Base-by-base conservation (phyloP, 2,888 invertebrate genomes). In the Halictus ligatus region DNA sequence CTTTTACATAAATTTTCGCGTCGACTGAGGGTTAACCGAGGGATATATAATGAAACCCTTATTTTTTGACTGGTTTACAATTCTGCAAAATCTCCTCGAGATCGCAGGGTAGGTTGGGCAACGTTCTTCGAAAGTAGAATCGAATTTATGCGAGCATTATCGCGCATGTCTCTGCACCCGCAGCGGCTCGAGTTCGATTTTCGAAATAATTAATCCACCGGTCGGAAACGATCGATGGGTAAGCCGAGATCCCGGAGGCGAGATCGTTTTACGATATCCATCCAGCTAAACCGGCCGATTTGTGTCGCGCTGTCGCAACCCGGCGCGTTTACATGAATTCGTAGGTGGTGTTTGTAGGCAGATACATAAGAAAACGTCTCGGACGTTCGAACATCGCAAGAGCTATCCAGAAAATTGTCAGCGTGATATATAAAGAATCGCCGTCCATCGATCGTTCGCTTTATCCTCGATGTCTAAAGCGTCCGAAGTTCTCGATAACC, bases 291-390 rank as follows among this genome's bases (percentile, higher is more conserved):
- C 82, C 50, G 72, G 50, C 80, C 54, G 82, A 78, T 86, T 84
- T 79, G 81, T 81, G 50, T 76, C 88, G 67, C 40, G 81, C 75
- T 89, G 89, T 89, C 78, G 85, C 80, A 85, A 87, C 73, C 21
- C 73, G 48, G 6, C 18, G 67, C 74, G 58, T 75, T 77, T 74
- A 78, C 67, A 76, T 12, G 75, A 54, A 76, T 81, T 80, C 71
- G 60, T 29, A 46, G 67, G 25, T 40, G 46, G 50, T 54, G 12
- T 54, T 21, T 50, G 43, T 15, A 15, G 29, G 64, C 5, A 54
- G 18, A 10, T 48, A 43, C 25, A 12, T 40, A 40, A 78, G 29
- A 40, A 25, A 21, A 6, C 10, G 46, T 25, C 15, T 67, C 67
- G 35, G 15, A 35, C 18, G 67, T 29, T 15, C 15, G 29, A 35